A percentile compares a stretch with the other conserved stretches of the same genome.
Conservation (phyloP, 2,888 invertebrate species). For the Leucoptera coffeella region DNA sequence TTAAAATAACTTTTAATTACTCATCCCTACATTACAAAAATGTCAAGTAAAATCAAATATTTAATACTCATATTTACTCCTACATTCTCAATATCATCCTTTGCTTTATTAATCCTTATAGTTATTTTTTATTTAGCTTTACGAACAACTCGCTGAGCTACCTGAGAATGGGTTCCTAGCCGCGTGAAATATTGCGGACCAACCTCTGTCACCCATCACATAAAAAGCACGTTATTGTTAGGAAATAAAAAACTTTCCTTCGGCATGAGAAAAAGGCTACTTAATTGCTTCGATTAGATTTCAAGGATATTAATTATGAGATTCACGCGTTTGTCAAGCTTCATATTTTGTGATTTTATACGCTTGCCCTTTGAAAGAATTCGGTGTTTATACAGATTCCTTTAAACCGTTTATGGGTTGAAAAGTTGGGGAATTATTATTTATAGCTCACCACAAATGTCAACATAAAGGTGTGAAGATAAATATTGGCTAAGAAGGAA, state of each 20-base stretch:
- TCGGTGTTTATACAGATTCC: no score
- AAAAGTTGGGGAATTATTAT: no score
- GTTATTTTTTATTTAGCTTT: slow-evolving; percentile 22
- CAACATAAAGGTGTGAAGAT: slow-evolving; percentile 26
- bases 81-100: no score
- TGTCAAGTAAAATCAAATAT: no score
- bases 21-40: no score
- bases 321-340: slow-evolving; percentile 39
- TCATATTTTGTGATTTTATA: slow-evolving; percentile 44
- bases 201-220: slow-evolving; percentile 42
- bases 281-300: slow-evolving; percentile 50
- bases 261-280: no score
- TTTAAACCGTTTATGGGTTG: no score
- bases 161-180: slow-evolving; percentile 43
- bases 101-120: no score
- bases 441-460: slow-evolving; percentile 32
- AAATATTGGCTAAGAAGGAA: slow-evolving; percentile 43
- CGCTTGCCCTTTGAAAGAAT: slow-evolving; percentile 21
- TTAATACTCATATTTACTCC: no score
- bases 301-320: slow-evolving; percentile 49
- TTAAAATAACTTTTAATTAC: no score
- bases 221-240: slow-evolving; percentile 12
- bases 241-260: slow-evolving; percentile 10
- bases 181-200: slow-evolving; percentile 41
- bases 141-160: slow-evolving; percentile 41